Percentiles rank a stretch among this genome's conserved stretches.
phyloP scores from a whole-genome alignment of 2,888 invertebrate species.

The Matsumyia berberina region DNA sequence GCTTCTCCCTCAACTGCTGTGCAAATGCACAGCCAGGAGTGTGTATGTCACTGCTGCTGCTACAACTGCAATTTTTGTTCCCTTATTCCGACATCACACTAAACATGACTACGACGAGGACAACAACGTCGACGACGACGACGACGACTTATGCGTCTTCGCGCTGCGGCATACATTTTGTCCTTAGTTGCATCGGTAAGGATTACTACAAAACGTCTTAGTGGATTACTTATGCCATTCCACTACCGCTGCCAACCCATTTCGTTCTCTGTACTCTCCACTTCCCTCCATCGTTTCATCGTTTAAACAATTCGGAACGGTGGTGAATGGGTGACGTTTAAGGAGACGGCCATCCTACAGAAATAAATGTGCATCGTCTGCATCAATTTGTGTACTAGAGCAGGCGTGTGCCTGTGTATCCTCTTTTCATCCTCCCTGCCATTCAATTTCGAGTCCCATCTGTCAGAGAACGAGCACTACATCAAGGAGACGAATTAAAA shows the following conservation, averaged over 20 bases:
- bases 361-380: conserved; percentile 60
- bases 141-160: conserved; percentile 33
- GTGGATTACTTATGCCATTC: conserved; percentile 50
- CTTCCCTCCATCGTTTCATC: conserved; percentile 22
- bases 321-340: too few relatives aligned
- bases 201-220: conserved; percentile 68
- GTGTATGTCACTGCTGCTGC: conserved; percentile 6
- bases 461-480: conserved; percentile 1
- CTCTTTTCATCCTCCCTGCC: background rate
- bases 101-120: conserved; percentile 5
- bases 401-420: background rate
- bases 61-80: conserved; percentile 27
- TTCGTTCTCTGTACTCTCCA: conserved; percentile 19
- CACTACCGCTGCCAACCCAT: conserved; percentile 6
- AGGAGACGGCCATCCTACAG: conserved; percentile 35
- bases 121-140: background rate
- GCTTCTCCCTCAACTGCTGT: background rate
- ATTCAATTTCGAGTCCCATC: conserved; percentile 30
- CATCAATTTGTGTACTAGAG: conserved; percentile 10
- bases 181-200: conserved; percentile 32
- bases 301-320: conserved; percentile 17
- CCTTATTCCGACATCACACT: conserved; percentile 27
- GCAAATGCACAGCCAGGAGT: conserved; percentile 40
- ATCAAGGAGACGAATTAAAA: conserved; percentile 45
- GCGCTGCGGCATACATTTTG: conserved; percentile 39